phyloP scores from a whole-genome alignment of 1,140 invertebrate genomes.

The Drosophila paulistorum region DNA sequence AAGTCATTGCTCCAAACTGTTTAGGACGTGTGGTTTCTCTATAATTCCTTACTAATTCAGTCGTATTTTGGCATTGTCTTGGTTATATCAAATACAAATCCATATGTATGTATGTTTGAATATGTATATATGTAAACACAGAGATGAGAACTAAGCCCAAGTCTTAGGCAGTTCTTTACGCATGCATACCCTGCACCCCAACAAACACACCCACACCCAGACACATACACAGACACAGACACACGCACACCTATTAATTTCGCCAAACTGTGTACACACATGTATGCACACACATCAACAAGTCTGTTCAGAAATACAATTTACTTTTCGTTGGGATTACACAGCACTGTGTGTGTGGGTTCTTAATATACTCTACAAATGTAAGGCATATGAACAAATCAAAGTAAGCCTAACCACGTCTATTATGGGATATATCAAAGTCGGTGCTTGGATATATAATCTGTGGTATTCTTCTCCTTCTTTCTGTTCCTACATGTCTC shows the following conservation, averaged over 20 bases:
- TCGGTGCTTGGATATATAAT: too few relatives aligned
- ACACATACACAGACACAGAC: conserved; percentile 15
- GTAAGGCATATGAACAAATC: too few relatives aligned
- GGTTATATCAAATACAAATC: conserved; percentile 34
- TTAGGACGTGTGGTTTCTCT: not conserved
- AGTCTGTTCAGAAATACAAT: conserved; percentile 77
- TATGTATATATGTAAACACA: not conserved
- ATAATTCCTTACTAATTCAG: conserved; percentile 36
- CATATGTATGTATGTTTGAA: not conserved
- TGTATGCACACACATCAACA: conserved; percentile 62
- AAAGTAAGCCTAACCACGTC: too few relatives aligned
- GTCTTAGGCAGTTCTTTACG: conserved; percentile 37
- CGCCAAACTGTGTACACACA: conserved; percentile 7
- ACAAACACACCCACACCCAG: not conserved
- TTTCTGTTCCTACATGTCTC: conserved; percentile 31
- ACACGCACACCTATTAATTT: conserved; percentile 15
- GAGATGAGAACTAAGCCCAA: conserved; percentile 48
- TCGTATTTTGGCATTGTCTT: conserved; percentile 58
- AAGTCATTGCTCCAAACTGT: too few relatives aligned
- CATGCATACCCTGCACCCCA: conserved; percentile 1
- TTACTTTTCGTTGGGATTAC: conserved; percentile 75
- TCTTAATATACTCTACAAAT: not conserved
- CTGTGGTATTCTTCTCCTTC: conserved; percentile 2
- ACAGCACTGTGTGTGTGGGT: conserved; percentile 47
- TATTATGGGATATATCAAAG: too few relatives aligned